These are phyloP conservation scores for Drosophila nigromelanica DNA, from an alignment of 1,140 invertebrate genomes.

Conservation along the genomic window DNA sequence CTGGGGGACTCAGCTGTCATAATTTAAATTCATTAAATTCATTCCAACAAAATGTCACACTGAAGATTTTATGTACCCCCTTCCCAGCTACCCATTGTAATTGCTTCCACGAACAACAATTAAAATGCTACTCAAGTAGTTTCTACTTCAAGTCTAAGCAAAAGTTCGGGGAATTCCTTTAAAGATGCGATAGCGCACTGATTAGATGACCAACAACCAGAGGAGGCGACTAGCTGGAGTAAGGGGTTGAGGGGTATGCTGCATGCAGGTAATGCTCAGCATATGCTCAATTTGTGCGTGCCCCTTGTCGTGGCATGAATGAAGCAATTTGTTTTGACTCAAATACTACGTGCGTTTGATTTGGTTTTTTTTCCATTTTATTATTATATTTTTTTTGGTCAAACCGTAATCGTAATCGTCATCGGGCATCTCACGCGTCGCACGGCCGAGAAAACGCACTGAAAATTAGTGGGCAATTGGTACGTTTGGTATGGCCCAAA, in stretches of 20 bases:
- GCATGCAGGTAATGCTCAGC: constrained; percentile 30
- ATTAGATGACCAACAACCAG: constrained; percentile 38
- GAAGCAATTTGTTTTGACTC: constrained; percentile 72
- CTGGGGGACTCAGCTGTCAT: constrained; percentile 62
- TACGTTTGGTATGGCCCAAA: constrained; percentile 32
- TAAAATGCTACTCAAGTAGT: constrained; percentile 76
- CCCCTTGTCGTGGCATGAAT: constrained; percentile 45
- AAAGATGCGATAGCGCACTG: constrained; percentile 35
- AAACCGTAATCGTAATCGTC: constrained; percentile 54
- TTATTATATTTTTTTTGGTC: constrained; percentile 14
- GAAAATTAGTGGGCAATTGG: constrained; percentile 77
- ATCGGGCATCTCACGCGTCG: constrained; percentile 61
- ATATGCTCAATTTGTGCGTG: constrained; percentile 25
- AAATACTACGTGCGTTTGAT: constrained; percentile 61
- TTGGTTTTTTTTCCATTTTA: constrained; percentile 30
- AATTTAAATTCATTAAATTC: constrained; percentile 80
- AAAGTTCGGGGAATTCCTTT: constrained; percentile 40
- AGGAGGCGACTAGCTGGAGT: not conserved
- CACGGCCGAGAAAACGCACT: constrained; percentile 68
- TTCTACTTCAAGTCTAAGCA: constrained; percentile 9
- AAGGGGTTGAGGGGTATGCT: not conserved
- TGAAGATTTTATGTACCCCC: constrained; percentile 31
- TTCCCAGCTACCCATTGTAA: constrained; percentile 23
- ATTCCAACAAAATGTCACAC: constrained; percentile 61
- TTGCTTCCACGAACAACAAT: constrained; percentile 75